A percentile compares a stretch with the other conserved stretches of the same genome.
Evolutionary conservation across 2,888 invertebrate species (phyloP).

Genomic region (Drosophila ezoana): DNA sequence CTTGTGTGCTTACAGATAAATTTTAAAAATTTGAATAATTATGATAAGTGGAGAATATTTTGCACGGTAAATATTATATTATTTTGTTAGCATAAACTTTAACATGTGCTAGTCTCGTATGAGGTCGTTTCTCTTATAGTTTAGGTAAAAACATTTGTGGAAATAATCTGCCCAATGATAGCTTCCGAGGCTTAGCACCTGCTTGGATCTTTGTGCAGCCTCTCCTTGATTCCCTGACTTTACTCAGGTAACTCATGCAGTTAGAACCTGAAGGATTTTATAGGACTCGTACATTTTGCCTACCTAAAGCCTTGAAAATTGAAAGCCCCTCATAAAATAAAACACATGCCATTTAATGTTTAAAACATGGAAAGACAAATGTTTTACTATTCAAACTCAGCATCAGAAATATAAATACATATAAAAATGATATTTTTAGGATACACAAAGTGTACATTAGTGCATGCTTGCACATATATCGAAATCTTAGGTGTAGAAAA

Average conservation of each 20-base stretch:
- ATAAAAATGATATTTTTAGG: slow-evolving; percentile 32
- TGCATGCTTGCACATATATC: slow-evolving; percentile 14
- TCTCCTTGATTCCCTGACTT: neutral
- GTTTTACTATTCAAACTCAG: slow-evolving; percentile 44
- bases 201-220: neutral
- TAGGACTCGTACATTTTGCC: neutral
- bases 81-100: too few species aligned
- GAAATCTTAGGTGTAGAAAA: slow-evolving; percentile 47
- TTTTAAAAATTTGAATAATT: too few species aligned
- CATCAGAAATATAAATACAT: slow-evolving; percentile 35
- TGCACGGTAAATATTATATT: neutral
- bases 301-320: slow-evolving; percentile 12
- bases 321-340: slow-evolving; percentile 15
- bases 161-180: neutral
- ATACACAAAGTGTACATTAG: slow-evolving; percentile 67
- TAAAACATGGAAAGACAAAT: slow-evolving; percentile 75
- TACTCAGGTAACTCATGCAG: slow-evolving; percentile 20
- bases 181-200: slow-evolving; percentile 1
- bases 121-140: too few species aligned
- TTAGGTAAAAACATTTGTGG: neutral
- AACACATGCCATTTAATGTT: slow-evolving; percentile 50
- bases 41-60: neutral
- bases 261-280: neutral
- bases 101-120: too few species aligned
- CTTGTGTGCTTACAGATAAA: neutral